Evolutionary conservation across 2,888 invertebrate genomes (phyloP).

Genomic region (Crossocerus cetratus): DNA sequence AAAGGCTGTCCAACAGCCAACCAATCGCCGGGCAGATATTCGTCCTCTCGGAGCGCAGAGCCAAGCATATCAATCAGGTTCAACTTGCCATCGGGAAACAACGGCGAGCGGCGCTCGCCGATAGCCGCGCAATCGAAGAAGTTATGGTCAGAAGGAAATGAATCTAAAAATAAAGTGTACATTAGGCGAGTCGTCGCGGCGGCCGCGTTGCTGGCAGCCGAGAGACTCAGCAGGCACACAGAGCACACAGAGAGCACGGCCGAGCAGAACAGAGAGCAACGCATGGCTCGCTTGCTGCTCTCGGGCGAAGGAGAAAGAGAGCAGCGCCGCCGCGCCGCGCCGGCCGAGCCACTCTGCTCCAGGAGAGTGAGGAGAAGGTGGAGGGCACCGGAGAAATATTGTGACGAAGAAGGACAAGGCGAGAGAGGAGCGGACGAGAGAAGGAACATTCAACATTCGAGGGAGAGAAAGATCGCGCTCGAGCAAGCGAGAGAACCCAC

Average conservation of each 20-base stretch:
- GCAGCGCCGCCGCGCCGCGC: no score
- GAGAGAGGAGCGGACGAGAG: slow-evolving; percentile 11
- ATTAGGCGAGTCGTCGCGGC: slow-evolving; percentile 63
- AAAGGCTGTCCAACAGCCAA: not conserved
- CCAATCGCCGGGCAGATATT: not conserved
- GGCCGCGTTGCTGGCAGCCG: slow-evolving; percentile 15
- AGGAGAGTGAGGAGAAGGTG: slow-evolving; percentile 15
- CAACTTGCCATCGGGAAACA: not conserved
- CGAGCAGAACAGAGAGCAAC: slow-evolving; percentile 28
- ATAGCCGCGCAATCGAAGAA: slow-evolving; percentile 59
- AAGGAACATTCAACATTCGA: not conserved
- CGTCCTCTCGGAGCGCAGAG: no score
- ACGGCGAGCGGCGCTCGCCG: slow-evolving; percentile 46
- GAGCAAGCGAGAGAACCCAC: slow-evolving; percentile 19
- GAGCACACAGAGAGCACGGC: slow-evolving; percentile 22
- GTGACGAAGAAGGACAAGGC: not conserved
- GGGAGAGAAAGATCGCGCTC: slow-evolving; percentile 2
- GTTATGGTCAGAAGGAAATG: slow-evolving; percentile 67
- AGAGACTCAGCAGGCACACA: slow-evolving; percentile 21
- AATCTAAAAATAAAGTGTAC: slow-evolving; percentile 71
- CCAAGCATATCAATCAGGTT: no score
- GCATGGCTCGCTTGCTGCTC: not conserved
- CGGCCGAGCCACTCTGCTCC: no score
- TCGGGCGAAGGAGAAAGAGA: slow-evolving; percentile 13
- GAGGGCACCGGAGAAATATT: slow-evolving; percentile 14